Base-by-base conservation (phyloP, 2,888 invertebrate species). In the Siphlonurus alternatus region DNA sequence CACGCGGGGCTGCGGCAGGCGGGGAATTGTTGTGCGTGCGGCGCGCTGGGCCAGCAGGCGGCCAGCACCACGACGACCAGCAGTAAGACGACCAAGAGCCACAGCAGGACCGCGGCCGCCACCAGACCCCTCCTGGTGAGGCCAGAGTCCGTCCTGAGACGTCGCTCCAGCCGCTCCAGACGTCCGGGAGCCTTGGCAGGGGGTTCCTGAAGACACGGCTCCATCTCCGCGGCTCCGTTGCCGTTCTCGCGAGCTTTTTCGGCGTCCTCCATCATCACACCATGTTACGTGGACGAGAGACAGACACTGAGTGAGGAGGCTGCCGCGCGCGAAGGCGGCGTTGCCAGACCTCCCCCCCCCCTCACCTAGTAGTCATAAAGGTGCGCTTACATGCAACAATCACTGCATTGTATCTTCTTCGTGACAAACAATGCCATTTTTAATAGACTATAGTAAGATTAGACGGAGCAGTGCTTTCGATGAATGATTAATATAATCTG, bases 1-100 rank as follows among this genome's bases (percentile, higher is more conserved):
- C 81, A 81, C 7, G 77, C 74, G 0, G 79, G 73, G 20, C 74
- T 74, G 63, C 73, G 71, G 69, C 81, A 81, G 54, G 78, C 73
- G 7, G 76, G 75, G 68, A 73, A 76, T 61, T 72, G 70, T 53
- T 71, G 70, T 64, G 73, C 71, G 67, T 76, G 76, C 1, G 75
- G 75, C 59, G 75, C 71, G n/a, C 70, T 70, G 3, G 80, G 80
- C 78, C 80, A 79, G 19, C 76, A 70, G 19, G 75, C 74, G 15
- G 74, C 73, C 70, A 81, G 70, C 18, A 75, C 73, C 63, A 81
- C 70, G 59, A 81, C 73, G 38, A 76, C 71, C 59, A 80, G 69
- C 23, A 79, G 68, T 61, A 80, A 71, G 51, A 79, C 15, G 5
- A 38, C 7, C 15, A 38, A 15, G 5, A 38, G 15, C 15, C 5